A percentile compares a stretch with the other conserved stretches of the same genome.
These are phyloP conservation scores for Onychomys leucogaster DNA, from an alignment of 2,797 vertebrate genomes.

Conservation along the genomic window DNA sequence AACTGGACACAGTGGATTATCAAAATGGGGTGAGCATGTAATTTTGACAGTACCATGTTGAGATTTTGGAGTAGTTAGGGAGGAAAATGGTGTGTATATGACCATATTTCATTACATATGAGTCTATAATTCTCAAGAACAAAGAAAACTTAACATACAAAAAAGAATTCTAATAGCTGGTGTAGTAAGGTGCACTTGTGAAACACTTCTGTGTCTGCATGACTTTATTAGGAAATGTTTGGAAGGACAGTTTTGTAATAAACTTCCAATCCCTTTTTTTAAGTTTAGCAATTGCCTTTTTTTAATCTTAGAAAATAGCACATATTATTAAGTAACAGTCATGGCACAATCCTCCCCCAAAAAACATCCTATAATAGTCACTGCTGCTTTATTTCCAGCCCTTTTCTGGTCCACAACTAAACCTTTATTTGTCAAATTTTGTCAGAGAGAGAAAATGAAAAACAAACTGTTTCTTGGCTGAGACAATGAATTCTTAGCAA, in stretches of 20 bases:
- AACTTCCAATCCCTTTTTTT: conserved; percentile 1
- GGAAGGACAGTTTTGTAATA: conserved; percentile 64
- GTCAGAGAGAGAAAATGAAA: conserved; percentile 82
- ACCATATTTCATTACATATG: neutral
- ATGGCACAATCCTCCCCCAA: conserved; percentile 43
- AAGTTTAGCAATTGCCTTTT: conserved; percentile 53
- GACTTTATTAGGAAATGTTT: conserved; percentile 77
- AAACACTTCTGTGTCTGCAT: neutral
- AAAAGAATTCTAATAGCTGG: conserved; percentile 14
- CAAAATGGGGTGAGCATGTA: neutral
- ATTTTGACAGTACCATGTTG: neutral
- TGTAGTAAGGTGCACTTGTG: neutral
- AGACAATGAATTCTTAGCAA: conserved; percentile 85
- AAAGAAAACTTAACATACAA: neutral
- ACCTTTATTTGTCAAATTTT: conserved; percentile 82
- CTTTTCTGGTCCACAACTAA: conserved; percentile 73
- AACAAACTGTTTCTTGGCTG: conserved; percentile 84
- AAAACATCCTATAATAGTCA: conserved; percentile 77
- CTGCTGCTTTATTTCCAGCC: conserved; percentile 73
- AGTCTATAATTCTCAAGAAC: neutral
- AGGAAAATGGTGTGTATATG: neutral
- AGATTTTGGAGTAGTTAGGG: neutral
- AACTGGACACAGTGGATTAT: neutral
- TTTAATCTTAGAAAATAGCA: conserved; percentile 63
- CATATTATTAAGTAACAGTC: conserved; percentile 71